Evolutionary conservation across 2,113 vertebrate species (phyloP), one percentile per base, ranked within the genome.

Genomic region (Bubo scandiacus): DNA sequence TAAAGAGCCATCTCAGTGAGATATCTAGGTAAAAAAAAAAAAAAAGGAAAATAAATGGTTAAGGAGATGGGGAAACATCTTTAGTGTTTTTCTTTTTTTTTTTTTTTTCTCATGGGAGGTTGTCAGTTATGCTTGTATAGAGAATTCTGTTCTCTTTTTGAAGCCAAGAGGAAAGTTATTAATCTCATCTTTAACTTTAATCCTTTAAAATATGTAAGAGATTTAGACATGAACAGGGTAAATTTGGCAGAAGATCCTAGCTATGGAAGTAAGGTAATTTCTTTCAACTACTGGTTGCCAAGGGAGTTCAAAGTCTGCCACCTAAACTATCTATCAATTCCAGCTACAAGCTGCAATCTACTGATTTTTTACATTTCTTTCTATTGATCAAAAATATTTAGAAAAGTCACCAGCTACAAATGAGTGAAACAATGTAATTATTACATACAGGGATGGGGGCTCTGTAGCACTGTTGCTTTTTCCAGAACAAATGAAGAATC

Each of bases 161-260:
- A 98, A 98, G 98, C 95, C 92, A 96, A 94, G 87, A 98, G 95
- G 88, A 96, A 98, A 97, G 95, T 97, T 97, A 98, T 97, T 98
- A 98, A 98, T 98, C 98, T 98, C 96, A 96, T 98, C 96, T 98
- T 98, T 98, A 98, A 97, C 96, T 98, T 98, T 98, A 98, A 98
- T 98, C 98, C 97, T 97, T 97, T 97, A 97, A 98, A 98, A 98
- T 98, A 98, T 98, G 97, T 98, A 97, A 97, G 96, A 98, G 97
- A 98, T 97, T 98, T 98, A 97, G 92, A 98, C 94, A 3, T 55
- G 75, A 94, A 96, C 94, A 96, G 96, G 97, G 92, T 96, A 97
- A 96, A 98, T 97, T 98, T 98, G 98, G 97, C 98, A 98, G 97
- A 95, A 96, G 94, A 97, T 92, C 92, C 96, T 95, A 93, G 94